Base-by-base conservation (phyloP, 2,888 invertebrate species). In the Disparrhopalites patrizii region DNA sequence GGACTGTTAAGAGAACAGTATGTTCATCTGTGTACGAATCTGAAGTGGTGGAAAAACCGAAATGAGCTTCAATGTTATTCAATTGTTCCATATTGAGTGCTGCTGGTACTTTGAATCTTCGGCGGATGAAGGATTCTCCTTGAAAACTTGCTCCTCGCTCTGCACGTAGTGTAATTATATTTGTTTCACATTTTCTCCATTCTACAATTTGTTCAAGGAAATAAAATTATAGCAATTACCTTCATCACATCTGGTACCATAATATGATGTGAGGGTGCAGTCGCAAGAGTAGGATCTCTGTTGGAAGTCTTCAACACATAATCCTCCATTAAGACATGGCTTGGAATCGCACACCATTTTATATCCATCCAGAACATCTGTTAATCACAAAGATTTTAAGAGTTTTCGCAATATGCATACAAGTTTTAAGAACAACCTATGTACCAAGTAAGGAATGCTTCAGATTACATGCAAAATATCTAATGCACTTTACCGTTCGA, bases 101-200 rank as follows among this genome's bases (percentile, higher is more conserved):
- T 20, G 18, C 5, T 10, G 67, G 43, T 13, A 70, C 67, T n/a
- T 50, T 83, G 78, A 90, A 91, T 76, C 88, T 88, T 55, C 91
- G 83, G 77, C 89, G 88, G 40, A 93, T 79, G 68, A 88, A 87
- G 20, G 92, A 91, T 77, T 91, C 90, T 0, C 93, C 93, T 73
- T 89, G 89, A 74, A 93, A 93, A 76, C 90, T 90, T 0, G 92
- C 93, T 0, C 91, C 93, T 77, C 91, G 91, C 78, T 93, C 92
- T 80, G 70, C 33, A 30, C 72, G 57, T 31, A n/a, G n/a, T n/a
- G n/a, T n/a, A 31, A 33, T 33, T 5, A 13, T 28, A 25, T 52
- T 7, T 20, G 25, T 25, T 15, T 7, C 52, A n/a, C n/a, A n/a
- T n/a, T n/a, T n/a, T n/a, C n/a, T n/a, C n/a, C n/a, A n/a, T n/a